Percentiles rank a stretch among this genome's conserved stretches.
These are phyloP conservation scores for Kryptolebias ocellatus DNA, from an alignment of 2,797 vertebrate species.

Conservation along the genomic window DNA sequence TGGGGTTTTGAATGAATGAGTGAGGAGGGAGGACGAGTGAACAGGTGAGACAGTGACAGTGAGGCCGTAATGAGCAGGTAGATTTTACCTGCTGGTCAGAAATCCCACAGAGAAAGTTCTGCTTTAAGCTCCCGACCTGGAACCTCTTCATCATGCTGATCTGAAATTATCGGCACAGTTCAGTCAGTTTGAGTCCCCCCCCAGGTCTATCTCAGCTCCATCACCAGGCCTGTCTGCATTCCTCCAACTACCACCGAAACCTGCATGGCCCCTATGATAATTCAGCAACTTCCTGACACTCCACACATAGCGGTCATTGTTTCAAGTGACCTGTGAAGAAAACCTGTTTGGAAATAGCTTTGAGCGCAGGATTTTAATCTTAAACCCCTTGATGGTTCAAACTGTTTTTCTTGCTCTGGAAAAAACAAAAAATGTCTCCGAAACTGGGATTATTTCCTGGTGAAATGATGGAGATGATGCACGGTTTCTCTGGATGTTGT, in stretches of 20 bases:
- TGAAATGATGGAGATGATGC: constrained; percentile 25
- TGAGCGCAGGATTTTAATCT: constrained; percentile 36
- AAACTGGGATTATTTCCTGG: constrained; percentile 14
- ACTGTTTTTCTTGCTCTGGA: background rate
- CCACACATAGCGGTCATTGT: constrained; percentile 54
- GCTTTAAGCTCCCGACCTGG: constrained; percentile 16
- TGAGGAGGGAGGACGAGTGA: constrained; percentile 40
- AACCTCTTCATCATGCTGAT: constrained; percentile 46
- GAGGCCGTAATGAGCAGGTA: constrained; percentile 49
- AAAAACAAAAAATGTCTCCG: background rate
- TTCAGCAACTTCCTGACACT: constrained; percentile 62
- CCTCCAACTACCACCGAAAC: constrained; percentile 53
- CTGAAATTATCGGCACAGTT: constrained; percentile 13
- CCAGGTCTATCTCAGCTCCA: constrained; percentile 9
- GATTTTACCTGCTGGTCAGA: constrained; percentile 53
- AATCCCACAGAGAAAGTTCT: constrained; percentile 49
- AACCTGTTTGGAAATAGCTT: constrained; percentile 72
- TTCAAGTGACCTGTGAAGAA: constrained; percentile 39
- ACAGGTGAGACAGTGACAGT: constrained; percentile 62
- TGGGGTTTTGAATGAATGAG: constrained; percentile 36
- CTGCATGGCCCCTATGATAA: constrained; percentile 72
- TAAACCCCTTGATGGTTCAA: background rate
- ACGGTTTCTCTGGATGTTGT: constrained; percentile 11
- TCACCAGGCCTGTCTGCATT: constrained; percentile 57
- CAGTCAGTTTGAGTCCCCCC: background rate